Evolutionary conservation across 2,888 invertebrate species (phyloP), one percentile per base, ranked within the genome.

Genomic region (Lysandra coridon): DNA sequence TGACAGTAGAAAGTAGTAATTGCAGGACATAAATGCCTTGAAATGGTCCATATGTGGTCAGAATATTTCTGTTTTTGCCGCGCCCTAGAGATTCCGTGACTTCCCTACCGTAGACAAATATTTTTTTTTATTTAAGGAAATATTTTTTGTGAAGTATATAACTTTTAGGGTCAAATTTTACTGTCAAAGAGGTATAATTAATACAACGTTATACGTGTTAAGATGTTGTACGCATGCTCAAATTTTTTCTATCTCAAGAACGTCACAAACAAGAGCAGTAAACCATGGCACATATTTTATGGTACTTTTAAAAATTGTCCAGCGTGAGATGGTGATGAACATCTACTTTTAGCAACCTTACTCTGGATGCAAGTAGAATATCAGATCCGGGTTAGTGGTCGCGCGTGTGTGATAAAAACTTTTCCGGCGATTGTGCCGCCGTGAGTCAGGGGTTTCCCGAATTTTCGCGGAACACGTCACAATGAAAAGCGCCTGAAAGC

Each of bases 381-480:
- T 69, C 69, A 37, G 30, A 69, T 69, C 69, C 69, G 69, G 69
- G 69, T 69, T 64, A 64, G 64, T 64, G 57, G 4, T 78, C 60
- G 37, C 75, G 80, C 78, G 78, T 80, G 33, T 57, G 17, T 33
- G 49, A 53, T 69, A 82, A 80, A 83, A 80, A 78, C 77, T 79
- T 73, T 79, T 77, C 78, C 83, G 86, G 82, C 79, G 78, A 79
- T 87, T 85, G 89, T 87, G 89, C 86, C 87, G 83, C 83, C 84
- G 82, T 94, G 94, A 94, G 85, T 94, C 94, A 94, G 84, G 91
- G 90, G 88, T 91, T 94, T 94, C 86, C 93, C 92, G 88, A 92
- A 92, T 92, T 94, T 93, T 86, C 85, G 84, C 84, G 83, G 83
- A 83, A 80, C 83, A 82, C 84, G 82, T 83, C 82, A 83, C 81